A percentile compares a stretch with the other conserved stretches of the same genome.
Conservation (phyloP, 2,797 vertebrate species). For the Poecilia picta region DNA sequence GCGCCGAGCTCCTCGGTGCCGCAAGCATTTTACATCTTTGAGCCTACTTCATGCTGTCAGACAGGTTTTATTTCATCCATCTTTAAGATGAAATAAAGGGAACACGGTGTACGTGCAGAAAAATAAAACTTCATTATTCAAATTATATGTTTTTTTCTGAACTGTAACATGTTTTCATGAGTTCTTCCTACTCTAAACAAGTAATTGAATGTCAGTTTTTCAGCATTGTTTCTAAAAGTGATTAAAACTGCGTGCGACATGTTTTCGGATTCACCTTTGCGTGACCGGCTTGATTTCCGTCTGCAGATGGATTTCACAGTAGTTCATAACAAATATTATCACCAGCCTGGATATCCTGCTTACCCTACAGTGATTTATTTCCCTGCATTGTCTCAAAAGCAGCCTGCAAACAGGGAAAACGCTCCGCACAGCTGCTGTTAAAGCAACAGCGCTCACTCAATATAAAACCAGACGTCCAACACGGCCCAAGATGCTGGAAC, state of each 20-base stretch:
- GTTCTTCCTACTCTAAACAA: constrained; percentile 19
- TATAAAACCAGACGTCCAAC: constrained; percentile 20
- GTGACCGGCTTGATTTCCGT: constrained; percentile 32
- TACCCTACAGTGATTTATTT: neutral
- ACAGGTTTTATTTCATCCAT: neutral
- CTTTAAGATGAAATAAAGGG: neutral
- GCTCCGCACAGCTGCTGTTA: neutral
- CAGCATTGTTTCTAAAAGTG: constrained; percentile 31
- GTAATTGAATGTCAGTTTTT: constrained; percentile 53
- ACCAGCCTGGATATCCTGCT: constrained; percentile 3
- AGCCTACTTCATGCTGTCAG: neutral
- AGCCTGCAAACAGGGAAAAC: neutral
- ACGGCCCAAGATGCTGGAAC: constrained; percentile 17
- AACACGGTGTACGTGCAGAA: neutral
- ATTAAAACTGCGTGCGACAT: constrained; percentile 21
- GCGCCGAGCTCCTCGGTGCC: neutral
- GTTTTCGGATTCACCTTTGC: constrained; percentile 40
- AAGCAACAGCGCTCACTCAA: constrained; percentile 11
- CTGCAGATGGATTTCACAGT: constrained; percentile 24
- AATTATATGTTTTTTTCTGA: constrained; percentile 39
- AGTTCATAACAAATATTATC: constrained; percentile 29
- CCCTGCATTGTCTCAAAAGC: neutral
- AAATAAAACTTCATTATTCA: constrained; percentile 38
- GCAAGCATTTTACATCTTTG: neutral
- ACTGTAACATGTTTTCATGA: constrained; percentile 21